Evolutionary conservation across 2,113 vertebrate species (phyloP), one percentile per base, ranked within the genome.

Genomic region (Chaetorhynchus papuensis): DNA sequence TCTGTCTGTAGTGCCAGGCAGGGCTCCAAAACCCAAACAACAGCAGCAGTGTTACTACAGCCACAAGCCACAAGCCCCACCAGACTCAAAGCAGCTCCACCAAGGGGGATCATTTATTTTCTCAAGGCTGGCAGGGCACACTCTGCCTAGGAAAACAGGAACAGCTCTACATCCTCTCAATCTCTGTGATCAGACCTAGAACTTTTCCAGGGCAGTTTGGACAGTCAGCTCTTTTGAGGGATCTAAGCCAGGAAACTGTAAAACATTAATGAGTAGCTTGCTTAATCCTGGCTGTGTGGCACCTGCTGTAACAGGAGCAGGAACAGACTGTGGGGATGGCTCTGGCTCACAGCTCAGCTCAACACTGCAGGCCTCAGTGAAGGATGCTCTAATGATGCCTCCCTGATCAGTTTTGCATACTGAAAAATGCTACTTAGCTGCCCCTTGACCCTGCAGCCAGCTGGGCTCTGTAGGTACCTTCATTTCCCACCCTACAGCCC

Each of bases 21-120:
- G 31, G 63, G 90, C 88, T 95, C 93, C 95, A 96, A 83, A 77
- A 49, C 56, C 66, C 90, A 90, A 88, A 93, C 82, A 86, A 13
- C 7, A 0, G 61, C 87, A 69, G 91, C 54, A 45, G 61, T 16
- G 56, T 87, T 57, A 54, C 87, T 71, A 16, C 76, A 81, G 83
- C 30, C 52, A 49, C 59, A n/a, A 78, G 65, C 53, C 21, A 2
- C 37, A 50, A 47, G 63, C 50, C 82, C 63, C 79, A 53, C 18
- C 75, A 80, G 63, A 15, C 12, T 10, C 41, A 7, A 24, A 66
- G 50, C 91, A 74, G 72, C 60, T 50, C 74, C 1, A 2, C 39
- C 0, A 0, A 63, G 33, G 54, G 8, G 11, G n/a, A 39, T 83
- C 41, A 22, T 85, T 69, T 30, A 7, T 85, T 71, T 52, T 79